Evolutionary conservation across 2,797 vertebrate species (phyloP).

Genomic region (Picus viridis): DNA sequence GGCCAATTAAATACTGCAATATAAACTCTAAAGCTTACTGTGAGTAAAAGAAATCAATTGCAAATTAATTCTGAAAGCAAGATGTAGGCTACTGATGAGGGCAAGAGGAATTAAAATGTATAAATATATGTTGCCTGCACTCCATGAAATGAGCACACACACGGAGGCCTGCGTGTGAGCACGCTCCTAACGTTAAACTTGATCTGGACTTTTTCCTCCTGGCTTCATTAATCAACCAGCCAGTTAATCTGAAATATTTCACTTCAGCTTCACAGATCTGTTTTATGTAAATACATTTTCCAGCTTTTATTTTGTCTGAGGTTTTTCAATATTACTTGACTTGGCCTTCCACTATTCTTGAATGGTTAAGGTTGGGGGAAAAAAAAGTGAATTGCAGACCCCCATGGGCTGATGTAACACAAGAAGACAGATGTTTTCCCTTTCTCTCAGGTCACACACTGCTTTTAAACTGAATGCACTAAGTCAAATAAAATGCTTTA

Average conservation of each 20-base stretch:
- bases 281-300: constrained; percentile 78
- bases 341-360: constrained; percentile 72
- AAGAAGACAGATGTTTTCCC: constrained; percentile 66
- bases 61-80: constrained; percentile 40
- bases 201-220: constrained; percentile 69
- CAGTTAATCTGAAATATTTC: constrained; percentile 76
- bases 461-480: constrained; percentile 57
- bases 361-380: constrained; percentile 37
- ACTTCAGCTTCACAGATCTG: constrained; percentile 70
- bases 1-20: not conserved
- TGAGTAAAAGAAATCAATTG: constrained; percentile 42
- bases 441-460: constrained; percentile 42
- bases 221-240: constrained; percentile 76
- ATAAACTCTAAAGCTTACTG: constrained; percentile 15
- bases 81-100: constrained; percentile 34
- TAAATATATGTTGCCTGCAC: constrained; percentile 53
- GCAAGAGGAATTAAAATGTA: constrained; percentile 30
- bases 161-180: not conserved
- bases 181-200: not conserved
- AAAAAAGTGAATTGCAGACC: constrained; percentile 74
- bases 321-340: constrained; percentile 49
- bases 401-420: constrained; percentile 67
- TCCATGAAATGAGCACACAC: constrained; percentile 14
- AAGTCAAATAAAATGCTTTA: not conserved
- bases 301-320: constrained; percentile 75